phyloP scores from a whole-genome alignment of 23 tunicate species.

The Phallusia fumigata region DNA sequence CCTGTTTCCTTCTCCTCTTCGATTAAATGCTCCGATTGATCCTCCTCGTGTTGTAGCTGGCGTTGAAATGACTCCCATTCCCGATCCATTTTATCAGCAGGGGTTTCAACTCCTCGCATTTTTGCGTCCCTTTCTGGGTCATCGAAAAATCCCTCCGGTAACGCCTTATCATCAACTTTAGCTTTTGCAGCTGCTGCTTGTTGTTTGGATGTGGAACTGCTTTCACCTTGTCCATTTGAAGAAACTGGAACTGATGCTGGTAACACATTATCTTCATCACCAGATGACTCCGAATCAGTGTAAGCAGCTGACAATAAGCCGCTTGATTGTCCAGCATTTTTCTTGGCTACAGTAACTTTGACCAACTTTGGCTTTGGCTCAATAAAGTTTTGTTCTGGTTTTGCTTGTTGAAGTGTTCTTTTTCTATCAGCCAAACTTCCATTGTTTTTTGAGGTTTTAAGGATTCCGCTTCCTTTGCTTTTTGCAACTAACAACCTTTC shows the following conservation, averaged over 20 bases:
- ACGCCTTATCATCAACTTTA: slow-evolving; percentile 12
- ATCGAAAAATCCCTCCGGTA: slow-evolving; percentile 96
- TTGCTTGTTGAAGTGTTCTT: neutral
- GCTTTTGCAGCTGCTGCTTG: neutral
- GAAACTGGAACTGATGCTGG: neutral
- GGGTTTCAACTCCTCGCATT: slow-evolving; percentile 98
- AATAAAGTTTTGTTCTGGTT: neutral
- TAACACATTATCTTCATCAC: slow-evolving; percentile 26
- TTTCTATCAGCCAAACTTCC: neutral
- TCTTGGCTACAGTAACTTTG: neutral
- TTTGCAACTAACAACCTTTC: neutral
- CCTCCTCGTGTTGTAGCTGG: slow-evolving; percentile 74
- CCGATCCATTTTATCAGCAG: slow-evolving; percentile 90
- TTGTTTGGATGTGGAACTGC: neutral
- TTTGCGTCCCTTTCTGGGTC: slow-evolving; percentile 85
- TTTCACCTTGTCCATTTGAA: neutral
- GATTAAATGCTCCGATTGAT: slow-evolving; percentile 82
- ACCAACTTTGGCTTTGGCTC: neutral
- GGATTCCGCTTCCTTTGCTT: neutral
- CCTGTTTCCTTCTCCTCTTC: slow-evolving; percentile 90
- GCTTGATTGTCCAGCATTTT: neutral
- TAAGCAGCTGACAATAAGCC: slow-evolving; percentile 20
- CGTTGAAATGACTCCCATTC: slow-evolving; percentile 91
- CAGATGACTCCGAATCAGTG: slow-evolving; percentile 35
- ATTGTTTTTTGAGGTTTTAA: neutral